Percentiles rank a stretch among this genome's conserved stretches.
These are phyloP conservation scores for Drosophila pseudotakahashii DNA, from an alignment of 2,888 invertebrate genomes.

Conservation along the genomic window DNA sequence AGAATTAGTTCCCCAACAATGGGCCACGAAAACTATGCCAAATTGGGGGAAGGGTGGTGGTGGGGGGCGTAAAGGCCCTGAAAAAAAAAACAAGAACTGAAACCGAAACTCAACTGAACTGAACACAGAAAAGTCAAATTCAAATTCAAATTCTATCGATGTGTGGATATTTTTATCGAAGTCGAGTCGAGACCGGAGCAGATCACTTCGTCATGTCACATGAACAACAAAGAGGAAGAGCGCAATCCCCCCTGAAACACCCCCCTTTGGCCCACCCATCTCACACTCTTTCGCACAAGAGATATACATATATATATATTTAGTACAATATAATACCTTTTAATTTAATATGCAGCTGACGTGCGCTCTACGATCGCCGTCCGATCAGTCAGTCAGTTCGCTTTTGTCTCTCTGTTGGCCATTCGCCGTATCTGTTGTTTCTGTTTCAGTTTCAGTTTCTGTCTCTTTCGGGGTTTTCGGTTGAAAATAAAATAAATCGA, in stretches of 20 bases:
- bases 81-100: slow-evolving; percentile 12
- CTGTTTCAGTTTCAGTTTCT: slow-evolving; percentile 23
- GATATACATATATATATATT: slow-evolving; percentile 52
- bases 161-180: slow-evolving; percentile 77
- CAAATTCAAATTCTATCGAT: slow-evolving; percentile 77
- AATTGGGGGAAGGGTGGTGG: slow-evolving; percentile 33
- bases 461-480: slow-evolving; percentile 53
- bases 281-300: slow-evolving; percentile 11
- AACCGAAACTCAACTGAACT: slow-evolving; percentile 1
- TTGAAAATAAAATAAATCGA: slow-evolving; percentile 83
- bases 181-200: slow-evolving; percentile 34
- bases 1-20: slow-evolving; percentile 46
- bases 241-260: background rate
- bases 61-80: background rate
- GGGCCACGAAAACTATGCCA: slow-evolving; percentile 69
- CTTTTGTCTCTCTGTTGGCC: slow-evolving; percentile 52
- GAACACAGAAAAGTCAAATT: slow-evolving; percentile 15
- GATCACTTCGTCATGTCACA: slow-evolving; percentile 32
- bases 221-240: slow-evolving; percentile 12
- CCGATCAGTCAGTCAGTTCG: slow-evolving; percentile 27
- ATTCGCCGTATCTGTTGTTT: slow-evolving; percentile 31
- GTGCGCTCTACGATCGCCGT: slow-evolving; percentile 51
- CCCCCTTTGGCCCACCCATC: background rate
- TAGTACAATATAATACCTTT: slow-evolving; percentile 80
- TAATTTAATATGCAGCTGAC: slow-evolving; percentile 81